These are phyloP conservation scores for Asarcornis scutulata DNA, from an alignment of 2,113 vertebrate genomes.

Conservation along the genomic window DNA sequence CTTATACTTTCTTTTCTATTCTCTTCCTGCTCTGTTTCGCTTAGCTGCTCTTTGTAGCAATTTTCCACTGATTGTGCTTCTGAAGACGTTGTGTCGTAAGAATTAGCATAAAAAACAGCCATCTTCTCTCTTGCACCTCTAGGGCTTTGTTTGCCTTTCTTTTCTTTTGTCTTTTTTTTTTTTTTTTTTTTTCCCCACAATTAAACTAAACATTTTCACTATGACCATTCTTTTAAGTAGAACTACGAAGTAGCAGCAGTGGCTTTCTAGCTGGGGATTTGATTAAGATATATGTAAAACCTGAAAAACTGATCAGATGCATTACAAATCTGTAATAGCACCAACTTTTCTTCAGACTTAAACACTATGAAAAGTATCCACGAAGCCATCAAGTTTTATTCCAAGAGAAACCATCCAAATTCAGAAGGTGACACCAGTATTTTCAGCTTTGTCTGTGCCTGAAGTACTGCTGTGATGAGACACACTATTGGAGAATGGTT, in stretches of 20 bases:
- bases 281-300: background rate
- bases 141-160: too few relatives aligned
- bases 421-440: background rate
- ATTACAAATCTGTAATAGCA: background rate
- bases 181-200: background rate
- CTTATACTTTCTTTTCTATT: background rate
- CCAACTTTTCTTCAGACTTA: background rate
- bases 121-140: background rate
- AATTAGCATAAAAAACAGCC: background rate
- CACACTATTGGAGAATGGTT: background rate
- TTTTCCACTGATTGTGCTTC: background rate
- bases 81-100: background rate
- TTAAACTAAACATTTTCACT: background rate
- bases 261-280: background rate
- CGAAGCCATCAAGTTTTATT: background rate
- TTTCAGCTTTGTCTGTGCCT: background rate
- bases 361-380: background rate
- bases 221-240: background rate
- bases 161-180: too few relatives aligned
- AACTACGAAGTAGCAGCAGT: background rate
- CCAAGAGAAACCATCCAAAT: background rate
- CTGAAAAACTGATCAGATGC: background rate
- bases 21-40: background rate
- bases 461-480: background rate
- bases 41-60: background rate